Conservation (phyloP, 2,888 invertebrate genomes). For the Laothoe populi region DNA sequence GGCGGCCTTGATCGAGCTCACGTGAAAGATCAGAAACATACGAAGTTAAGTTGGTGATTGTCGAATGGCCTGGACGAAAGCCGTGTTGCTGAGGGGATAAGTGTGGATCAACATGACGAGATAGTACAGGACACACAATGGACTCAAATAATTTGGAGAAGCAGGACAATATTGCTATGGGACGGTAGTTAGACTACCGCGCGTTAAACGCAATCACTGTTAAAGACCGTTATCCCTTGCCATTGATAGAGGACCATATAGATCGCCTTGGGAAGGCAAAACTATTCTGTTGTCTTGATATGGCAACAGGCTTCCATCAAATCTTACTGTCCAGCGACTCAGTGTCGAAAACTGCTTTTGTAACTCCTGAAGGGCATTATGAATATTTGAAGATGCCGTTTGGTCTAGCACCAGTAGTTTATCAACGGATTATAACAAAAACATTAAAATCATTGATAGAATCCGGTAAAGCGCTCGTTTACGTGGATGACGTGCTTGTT, state of each 20-base stretch:
- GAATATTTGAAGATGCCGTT: conserved; percentile 27
- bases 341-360: conserved; percentile 34
- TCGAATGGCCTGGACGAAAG: too few species aligned
- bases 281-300: conserved; percentile 38
- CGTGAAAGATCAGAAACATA: too few species aligned
- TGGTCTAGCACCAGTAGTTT: conserved; percentile 32
- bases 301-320: conserved; percentile 38
- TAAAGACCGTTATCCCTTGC: conserved; percentile 39
- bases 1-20: too few species aligned
- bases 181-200: conserved; percentile 40
- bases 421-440: conserved; percentile 34
- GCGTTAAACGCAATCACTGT: conserved; percentile 38
- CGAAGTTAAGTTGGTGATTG: too few species aligned
- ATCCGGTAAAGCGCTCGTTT: conserved; percentile 30
- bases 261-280: conserved; percentile 35
- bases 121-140: too few species aligned
- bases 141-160: too few species aligned
- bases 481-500: conserved; percentile 33
- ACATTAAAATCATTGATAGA: conserved; percentile 19
- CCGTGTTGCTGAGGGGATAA: too few species aligned
- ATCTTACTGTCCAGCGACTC: conserved; percentile 33
- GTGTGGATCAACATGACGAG: too few species aligned
- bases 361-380: conserved; percentile 34
- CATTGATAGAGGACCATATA: conserved; percentile 38
- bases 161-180: too few species aligned